phyloP scores from a whole-genome alignment of 2,797 vertebrate species.

The Sparidentex hasta region DNA sequence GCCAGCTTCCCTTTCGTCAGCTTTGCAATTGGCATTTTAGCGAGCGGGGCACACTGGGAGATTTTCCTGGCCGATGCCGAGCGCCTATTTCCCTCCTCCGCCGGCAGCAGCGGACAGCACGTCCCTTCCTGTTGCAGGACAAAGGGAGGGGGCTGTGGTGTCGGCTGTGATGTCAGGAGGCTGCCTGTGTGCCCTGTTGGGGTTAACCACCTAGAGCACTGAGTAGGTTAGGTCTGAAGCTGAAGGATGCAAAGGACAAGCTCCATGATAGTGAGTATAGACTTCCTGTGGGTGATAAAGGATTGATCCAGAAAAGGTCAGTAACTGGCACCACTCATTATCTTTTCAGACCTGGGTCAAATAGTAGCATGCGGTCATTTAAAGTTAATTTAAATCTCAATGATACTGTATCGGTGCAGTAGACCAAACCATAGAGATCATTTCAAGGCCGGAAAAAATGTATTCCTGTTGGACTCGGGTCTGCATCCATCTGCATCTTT shows the following conservation, averaged over 20 bases:
- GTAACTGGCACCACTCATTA: constrained; percentile 48
- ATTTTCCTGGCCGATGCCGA: constrained; percentile 55
- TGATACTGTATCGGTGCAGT: neutral
- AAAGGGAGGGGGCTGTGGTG: constrained; percentile 57
- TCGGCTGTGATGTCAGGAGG: constrained; percentile 64
- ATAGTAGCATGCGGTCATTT: neutral
- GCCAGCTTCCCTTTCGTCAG: constrained; percentile 76
- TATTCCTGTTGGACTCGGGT: constrained; percentile 19
- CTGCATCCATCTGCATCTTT: constrained; percentile 5
- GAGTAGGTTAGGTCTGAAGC: constrained; percentile 69
- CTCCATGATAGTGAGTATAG: constrained; percentile 57
- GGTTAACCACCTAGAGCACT: constrained; percentile 75
- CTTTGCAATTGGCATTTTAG: constrained; percentile 64
- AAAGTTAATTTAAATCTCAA: neutral
- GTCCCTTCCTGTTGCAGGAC: constrained; percentile 60
- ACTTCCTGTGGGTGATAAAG: constrained; percentile 38
- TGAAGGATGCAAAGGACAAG: constrained; percentile 54
- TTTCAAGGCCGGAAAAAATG: constrained; percentile 15
- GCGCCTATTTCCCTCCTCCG: constrained; percentile 34
- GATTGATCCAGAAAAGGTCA: constrained; percentile 63
- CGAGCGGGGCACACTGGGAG: constrained; percentile 68
- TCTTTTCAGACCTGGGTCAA: constrained; percentile 21
- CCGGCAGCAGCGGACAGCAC: constrained; percentile 68
- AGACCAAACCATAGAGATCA: neutral
- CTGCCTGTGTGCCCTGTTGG: constrained; percentile 68